A percentile compares a stretch with the other conserved stretches of the same genome.
phyloP scores from a whole-genome alignment of 2,113 vertebrate species.

The Recurvirostra avosetta region DNA sequence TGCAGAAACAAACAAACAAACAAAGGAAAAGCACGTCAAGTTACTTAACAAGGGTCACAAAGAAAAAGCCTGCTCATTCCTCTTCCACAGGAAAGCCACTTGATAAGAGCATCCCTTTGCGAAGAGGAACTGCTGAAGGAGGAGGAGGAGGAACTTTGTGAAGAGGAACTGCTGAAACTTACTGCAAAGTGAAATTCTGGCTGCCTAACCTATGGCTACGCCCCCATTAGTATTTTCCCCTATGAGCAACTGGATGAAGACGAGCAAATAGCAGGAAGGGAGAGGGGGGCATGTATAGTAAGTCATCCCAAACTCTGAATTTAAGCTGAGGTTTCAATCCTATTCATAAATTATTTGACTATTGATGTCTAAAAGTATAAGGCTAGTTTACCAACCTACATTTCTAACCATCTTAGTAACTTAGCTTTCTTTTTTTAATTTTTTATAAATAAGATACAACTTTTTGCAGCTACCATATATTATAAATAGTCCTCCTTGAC shows the following conservation, averaged over 20 bases:
- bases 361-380: background rate
- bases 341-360: background rate
- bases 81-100: background rate
- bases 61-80: background rate
- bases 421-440: background rate
- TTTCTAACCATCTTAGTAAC: background rate
- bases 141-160: no score
- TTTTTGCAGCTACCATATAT: background rate
- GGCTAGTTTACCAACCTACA: background rate
- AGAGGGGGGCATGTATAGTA: no score
- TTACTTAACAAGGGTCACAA: background rate
- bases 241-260: background rate
- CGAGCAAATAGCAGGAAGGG: background rate
- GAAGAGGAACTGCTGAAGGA: no score
- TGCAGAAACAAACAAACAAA: background rate
- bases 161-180: background rate
- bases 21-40: background rate
- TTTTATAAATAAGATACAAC: background rate
- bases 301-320: background rate
- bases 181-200: background rate
- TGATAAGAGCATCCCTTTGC: background rate
- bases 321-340: background rate
- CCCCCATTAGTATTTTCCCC: background rate
- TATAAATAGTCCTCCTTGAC: background rate
- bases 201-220: background rate